Conservation (phyloP, 2,797 vertebrate genomes). For the Sarcophilus harrisii region DNA sequence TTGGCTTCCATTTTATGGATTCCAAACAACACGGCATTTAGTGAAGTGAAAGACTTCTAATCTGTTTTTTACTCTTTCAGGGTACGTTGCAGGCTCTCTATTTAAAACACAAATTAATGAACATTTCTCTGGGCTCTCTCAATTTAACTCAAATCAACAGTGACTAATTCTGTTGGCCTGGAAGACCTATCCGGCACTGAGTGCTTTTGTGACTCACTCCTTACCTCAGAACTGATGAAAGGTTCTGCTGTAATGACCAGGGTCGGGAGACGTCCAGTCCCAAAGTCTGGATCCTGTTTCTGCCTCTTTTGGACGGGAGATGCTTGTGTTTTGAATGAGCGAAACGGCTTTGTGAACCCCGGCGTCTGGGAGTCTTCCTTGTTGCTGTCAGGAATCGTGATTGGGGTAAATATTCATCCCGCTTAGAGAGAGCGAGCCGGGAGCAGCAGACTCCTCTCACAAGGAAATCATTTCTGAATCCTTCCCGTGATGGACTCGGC, state of each 20-base stretch:
- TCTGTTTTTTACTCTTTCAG: slow-evolving; percentile 33
- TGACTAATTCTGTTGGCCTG: slow-evolving; percentile 11
- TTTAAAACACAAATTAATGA: slow-evolving; percentile 43
- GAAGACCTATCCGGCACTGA: neutral
- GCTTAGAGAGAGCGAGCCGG: neutral
- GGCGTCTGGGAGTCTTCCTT: neutral
- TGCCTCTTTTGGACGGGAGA: slow-evolving; percentile 12
- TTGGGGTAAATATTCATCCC: neutral
- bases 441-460: neutral
- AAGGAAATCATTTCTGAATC: neutral
- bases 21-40: slow-evolving; percentile 24
- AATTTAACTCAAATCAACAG: slow-evolving; percentile 18
- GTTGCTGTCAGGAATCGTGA: neutral
- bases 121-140: neutral
- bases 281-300: neutral
- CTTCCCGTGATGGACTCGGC: neutral
- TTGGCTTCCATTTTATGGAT: slow-evolving; percentile 17
- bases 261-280: neutral
- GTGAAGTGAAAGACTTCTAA: slow-evolving; percentile 34
- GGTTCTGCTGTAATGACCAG: neutral
- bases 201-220: neutral
- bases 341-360: neutral
- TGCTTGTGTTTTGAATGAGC: neutral
- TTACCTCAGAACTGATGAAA: slow-evolving; percentile 6
- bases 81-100: slow-evolving; percentile 38